Evolutionary conservation across 2,797 vertebrate species (phyloP).

Genomic region (Taenioides sp.): DNA sequence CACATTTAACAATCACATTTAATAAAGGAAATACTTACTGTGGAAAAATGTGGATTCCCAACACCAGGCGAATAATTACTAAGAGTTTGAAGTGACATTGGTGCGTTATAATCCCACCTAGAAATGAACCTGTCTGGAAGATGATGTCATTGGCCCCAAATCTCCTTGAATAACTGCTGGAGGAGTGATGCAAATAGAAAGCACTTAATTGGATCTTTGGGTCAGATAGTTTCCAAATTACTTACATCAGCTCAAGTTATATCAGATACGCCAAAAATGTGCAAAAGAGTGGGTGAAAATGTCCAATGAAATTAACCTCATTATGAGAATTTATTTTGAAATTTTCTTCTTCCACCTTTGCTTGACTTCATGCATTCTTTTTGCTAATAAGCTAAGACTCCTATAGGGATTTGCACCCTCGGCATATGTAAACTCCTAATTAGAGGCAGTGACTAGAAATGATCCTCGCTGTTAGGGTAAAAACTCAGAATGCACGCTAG

Average conservation of each 20-base stretch:
- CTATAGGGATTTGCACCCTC: conserved; percentile 7
- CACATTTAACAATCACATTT: neutral
- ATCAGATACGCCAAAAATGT: neutral
- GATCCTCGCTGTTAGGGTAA: conserved; percentile 45
- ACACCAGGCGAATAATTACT: neutral
- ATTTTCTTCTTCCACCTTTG: neutral
- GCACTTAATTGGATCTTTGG: neutral
- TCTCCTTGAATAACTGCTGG: neutral
- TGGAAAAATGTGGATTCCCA: too few relatives aligned
- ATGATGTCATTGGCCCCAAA: neutral
- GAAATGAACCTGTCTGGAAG: neutral
- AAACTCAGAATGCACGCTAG: conserved; percentile 24
- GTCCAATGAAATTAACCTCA: neutral
- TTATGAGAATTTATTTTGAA: neutral
- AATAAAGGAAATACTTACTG: neutral
- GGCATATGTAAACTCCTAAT: conserved; percentile 52
- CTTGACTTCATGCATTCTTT: neutral
- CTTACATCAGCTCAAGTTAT: neutral
- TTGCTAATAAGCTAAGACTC: conserved; percentile 17
- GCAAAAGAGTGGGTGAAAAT: neutral
- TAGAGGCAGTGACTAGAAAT: conserved; percentile 38
- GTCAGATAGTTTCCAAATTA: neutral
- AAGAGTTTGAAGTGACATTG: neutral
- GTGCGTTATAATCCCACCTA: neutral
- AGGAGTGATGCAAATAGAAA: neutral